These are phyloP conservation scores for Diplodus puntazzo DNA, from an alignment of 2,797 vertebrate species.

Conservation along the genomic window DNA sequence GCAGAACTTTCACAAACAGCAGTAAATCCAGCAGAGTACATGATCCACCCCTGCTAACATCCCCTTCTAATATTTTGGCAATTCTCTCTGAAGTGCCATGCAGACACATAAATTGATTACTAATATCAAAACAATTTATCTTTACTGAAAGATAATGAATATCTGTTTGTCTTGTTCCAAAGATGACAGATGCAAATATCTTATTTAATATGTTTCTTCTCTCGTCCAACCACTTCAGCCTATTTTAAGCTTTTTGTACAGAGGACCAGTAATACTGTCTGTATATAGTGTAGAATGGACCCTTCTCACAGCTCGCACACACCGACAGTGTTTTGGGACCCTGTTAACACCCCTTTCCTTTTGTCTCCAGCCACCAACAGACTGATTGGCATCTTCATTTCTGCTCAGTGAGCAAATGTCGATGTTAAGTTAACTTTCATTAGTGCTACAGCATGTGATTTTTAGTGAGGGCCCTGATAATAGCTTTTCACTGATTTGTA, in stretches of 20 bases:
- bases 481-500: conserved; percentile 29
- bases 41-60: not conserved
- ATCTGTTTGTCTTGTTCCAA: too few species aligned
- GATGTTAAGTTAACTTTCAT: conserved; percentile 37
- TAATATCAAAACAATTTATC: too few species aligned
- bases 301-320: not conserved
- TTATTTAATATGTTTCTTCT: too few species aligned
- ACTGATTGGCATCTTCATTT: conserved; percentile 52
- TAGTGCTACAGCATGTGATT: conserved; percentile 8
- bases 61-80: not conserved
- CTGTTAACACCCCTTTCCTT: not conserved
- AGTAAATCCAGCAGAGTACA: not conserved
- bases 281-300: not conserved
- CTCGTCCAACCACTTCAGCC: too few species aligned
- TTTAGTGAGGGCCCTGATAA: conserved; percentile 12
- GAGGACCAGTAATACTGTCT: too few species aligned
- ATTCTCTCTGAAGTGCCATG: not conserved
- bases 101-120: too few species aligned
- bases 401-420: conserved; percentile 39
- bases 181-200: too few species aligned
- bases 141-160: not conserved
- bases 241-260: too few species aligned
- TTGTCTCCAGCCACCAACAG: conserved; percentile 9
- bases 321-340: not conserved
- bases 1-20: not conserved